Evolutionary conservation across 1,140 invertebrate species (phyloP).

Genomic region (Drosophila sulfurigaster): DNA sequence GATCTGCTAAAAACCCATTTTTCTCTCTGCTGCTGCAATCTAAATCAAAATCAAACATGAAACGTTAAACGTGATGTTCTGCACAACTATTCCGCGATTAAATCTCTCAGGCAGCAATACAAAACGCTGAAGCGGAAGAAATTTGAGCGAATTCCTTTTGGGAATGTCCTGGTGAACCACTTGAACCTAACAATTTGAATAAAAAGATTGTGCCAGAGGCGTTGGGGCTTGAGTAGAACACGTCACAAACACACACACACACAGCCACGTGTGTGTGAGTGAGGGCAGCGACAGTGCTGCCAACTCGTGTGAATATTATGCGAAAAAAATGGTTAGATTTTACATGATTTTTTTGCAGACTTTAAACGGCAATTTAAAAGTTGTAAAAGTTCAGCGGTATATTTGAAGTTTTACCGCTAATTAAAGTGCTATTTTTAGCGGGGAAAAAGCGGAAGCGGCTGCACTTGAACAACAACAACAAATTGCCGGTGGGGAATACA

Average conservation of each 20-base stretch:
- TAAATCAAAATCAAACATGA: not conserved
- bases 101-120: not conserved
- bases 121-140: not conserved
- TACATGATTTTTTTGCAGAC: not conserved
- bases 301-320: not conserved
- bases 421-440: not conserved
- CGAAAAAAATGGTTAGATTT: not conserved
- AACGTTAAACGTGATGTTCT: not conserved
- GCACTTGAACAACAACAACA: not conserved
- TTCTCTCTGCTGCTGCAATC: not conserved
- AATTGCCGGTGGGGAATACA: slow-evolving; percentile 24
- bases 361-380: not conserved
- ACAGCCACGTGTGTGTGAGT: not conserved
- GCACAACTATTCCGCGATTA: not conserved
- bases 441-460: not conserved
- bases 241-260: slow-evolving; percentile 13
- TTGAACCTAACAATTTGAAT: slow-evolving; percentile 1
- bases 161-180: not conserved
- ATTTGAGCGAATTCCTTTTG: slow-evolving; percentile 1
- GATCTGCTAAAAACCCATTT: not conserved
- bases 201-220: slow-evolving; percentile 1
- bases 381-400: not conserved
- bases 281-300: not conserved
- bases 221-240: slow-evolving; percentile 5
- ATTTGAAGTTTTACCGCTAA: not conserved